phyloP scores from a whole-genome alignment of 1,140 invertebrate species.

The Maniola jurtina region DNA sequence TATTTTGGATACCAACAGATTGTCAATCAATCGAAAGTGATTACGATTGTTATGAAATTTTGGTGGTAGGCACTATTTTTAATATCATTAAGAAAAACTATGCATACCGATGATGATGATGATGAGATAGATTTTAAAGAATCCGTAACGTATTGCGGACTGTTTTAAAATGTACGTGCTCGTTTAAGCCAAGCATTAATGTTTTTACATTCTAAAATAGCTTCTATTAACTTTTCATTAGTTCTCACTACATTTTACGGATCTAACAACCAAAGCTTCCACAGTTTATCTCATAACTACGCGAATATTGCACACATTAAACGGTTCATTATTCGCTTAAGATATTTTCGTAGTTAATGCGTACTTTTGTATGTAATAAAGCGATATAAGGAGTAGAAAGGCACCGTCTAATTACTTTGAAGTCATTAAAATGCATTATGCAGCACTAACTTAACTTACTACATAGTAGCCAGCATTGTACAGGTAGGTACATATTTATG shows the following conservation, averaged over 20 bases:
- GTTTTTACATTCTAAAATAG: background rate
- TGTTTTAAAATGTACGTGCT: too few relatives aligned
- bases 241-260: background rate
- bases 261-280: constrained; percentile 6
- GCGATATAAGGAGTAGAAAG: constrained; percentile 51
- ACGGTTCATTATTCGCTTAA: constrained; percentile 31
- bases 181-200: too few relatives aligned
- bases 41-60: too few relatives aligned
- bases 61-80: too few relatives aligned
- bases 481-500: background rate
- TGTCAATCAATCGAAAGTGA: too few relatives aligned
- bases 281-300: constrained; percentile 13
- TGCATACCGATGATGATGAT: too few relatives aligned
- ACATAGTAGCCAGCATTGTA: constrained; percentile 67
- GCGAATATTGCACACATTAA: constrained; percentile 17
- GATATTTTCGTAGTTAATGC: constrained; percentile 50
- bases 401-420: constrained; percentile 66
- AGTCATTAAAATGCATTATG: constrained; percentile 67
- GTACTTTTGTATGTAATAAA: constrained; percentile 61
- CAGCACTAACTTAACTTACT: constrained; percentile 60
- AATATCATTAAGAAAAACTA: too few relatives aligned
- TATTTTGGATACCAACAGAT: too few relatives aligned
- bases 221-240: background rate
- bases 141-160: too few relatives aligned
- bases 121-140: too few relatives aligned